These are phyloP conservation scores for Orchestes rusci DNA, from an alignment of 2,888 invertebrate species.

Conservation along the genomic window DNA sequence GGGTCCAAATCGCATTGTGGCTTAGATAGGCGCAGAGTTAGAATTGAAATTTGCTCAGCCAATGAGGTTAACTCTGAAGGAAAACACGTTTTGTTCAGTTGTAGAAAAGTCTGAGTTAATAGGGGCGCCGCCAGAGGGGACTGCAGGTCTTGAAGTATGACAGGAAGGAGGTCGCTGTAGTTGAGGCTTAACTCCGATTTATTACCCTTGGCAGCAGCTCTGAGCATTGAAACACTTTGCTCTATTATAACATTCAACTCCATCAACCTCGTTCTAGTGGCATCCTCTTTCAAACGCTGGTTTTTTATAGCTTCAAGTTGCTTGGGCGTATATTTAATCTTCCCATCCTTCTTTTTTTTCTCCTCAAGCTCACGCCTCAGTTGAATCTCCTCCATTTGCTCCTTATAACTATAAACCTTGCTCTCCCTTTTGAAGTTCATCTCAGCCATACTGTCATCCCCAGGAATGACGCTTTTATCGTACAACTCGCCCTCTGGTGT, in stretches of 20 bases:
- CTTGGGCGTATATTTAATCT: slow-evolving; percentile 72
- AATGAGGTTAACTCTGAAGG: slow-evolving; percentile 43
- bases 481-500: slow-evolving; percentile 87
- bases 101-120: slow-evolving; percentile 54
- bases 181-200: slow-evolving; percentile 47
- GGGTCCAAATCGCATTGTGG: slow-evolving; percentile 75
- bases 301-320: slow-evolving; percentile 87
- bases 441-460: slow-evolving; percentile 40
- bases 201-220: slow-evolving; percentile 50
- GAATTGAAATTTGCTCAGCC: slow-evolving; percentile 58
- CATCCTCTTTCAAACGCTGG: slow-evolving; percentile 78
- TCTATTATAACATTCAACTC: slow-evolving; percentile 47
- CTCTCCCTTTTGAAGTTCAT: slow-evolving; percentile 91
- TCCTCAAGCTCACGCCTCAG: slow-evolving; percentile 88
- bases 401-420: slow-evolving; percentile 93
- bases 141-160: slow-evolving; percentile 56
- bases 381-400: slow-evolving; percentile 91
- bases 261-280: slow-evolving; percentile 62
- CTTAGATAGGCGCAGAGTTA: slow-evolving; percentile 65
- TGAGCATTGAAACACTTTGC: slow-evolving; percentile 47
- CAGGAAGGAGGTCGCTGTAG: slow-evolving; percentile 51
- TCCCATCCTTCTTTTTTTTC: slow-evolving; percentile 75
- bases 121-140: slow-evolving; percentile 73
- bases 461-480: slow-evolving; percentile 76
- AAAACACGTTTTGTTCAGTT: slow-evolving; percentile 54